phyloP scores from a whole-genome alignment of 2,888 invertebrate species.

The Desoria tigrina region DNA sequence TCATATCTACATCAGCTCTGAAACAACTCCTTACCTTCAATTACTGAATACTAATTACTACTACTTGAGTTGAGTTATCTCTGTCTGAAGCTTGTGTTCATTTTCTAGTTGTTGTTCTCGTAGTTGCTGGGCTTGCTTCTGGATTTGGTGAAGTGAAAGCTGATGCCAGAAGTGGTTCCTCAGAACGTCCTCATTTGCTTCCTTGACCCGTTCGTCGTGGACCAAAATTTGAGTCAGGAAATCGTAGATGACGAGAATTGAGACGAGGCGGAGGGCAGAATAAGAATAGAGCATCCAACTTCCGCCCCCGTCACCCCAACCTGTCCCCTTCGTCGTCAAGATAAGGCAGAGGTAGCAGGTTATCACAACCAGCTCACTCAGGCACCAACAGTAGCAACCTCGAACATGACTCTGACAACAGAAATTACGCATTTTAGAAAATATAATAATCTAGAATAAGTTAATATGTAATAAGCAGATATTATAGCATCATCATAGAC shows the following conservation, averaged over 20 bases:
- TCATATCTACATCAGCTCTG: too few species aligned
- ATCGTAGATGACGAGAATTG: not conserved
- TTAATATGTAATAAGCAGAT: too few species aligned
- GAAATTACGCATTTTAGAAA: too few species aligned
- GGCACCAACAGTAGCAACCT: not conserved
- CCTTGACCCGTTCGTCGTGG: not conserved
- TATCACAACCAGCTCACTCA: not conserved
- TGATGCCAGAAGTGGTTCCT: constrained; percentile 10
- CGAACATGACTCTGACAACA: not conserved
- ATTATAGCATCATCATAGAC: too few species aligned
- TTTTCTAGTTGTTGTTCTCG: too few species aligned
- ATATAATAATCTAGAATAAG: too few species aligned
- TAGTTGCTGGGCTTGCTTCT: not conserved
- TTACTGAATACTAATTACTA: too few species aligned
- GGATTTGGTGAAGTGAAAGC: not conserved
- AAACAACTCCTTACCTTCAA: too few species aligned
- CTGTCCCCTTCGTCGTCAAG: too few species aligned
- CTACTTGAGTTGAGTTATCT: too few species aligned
- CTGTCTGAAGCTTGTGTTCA: too few species aligned
- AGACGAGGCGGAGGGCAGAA: not conserved
- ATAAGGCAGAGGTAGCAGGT: not conserved
- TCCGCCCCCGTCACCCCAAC: too few species aligned
- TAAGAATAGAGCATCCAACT: not conserved
- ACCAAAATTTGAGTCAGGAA: not conserved
- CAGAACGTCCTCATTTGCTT: not conserved